Conservation (phyloP, 2,888 invertebrate genomes). For the Busseola fusca region DNA sequence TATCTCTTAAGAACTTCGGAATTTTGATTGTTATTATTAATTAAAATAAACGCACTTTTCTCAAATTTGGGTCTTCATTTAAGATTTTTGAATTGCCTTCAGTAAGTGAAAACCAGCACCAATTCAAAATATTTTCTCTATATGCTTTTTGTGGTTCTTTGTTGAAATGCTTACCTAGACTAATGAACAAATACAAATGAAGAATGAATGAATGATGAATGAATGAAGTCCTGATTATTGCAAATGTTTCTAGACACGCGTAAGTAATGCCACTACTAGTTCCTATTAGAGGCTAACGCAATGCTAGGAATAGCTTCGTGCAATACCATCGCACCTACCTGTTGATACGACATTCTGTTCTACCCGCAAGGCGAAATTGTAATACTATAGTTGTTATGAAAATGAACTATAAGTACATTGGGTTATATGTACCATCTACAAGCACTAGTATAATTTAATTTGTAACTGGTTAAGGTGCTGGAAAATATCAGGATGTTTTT, state of each 20-base stretch:
- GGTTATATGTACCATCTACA: neutral
- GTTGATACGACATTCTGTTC: conserved; percentile 34
- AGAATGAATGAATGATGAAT: no score
- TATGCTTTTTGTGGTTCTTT: neutral
- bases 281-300: neutral
- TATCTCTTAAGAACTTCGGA: neutral
- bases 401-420: neutral
- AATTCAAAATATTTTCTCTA: neutral
- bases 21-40: neutral
- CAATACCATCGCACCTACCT: conserved; percentile 41
- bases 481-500: neutral
- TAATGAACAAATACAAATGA: no score
- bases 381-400: conserved; percentile 4
- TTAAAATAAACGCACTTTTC: neutral
- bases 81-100: no score
- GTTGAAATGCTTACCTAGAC: neutral
- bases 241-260: neutral
- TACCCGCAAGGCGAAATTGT: neutral
- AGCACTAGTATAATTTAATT: neutral
- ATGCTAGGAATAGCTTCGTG: neutral
- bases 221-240: neutral
- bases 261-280: neutral
- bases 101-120: no score
- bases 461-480: neutral
- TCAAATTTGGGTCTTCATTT: neutral